Percentiles rank a stretch among this genome's conserved stretches.
Evolutionary conservation across 2,113 vertebrate genomes (phyloP).

Genomic region (Corvus cornix): DNA sequence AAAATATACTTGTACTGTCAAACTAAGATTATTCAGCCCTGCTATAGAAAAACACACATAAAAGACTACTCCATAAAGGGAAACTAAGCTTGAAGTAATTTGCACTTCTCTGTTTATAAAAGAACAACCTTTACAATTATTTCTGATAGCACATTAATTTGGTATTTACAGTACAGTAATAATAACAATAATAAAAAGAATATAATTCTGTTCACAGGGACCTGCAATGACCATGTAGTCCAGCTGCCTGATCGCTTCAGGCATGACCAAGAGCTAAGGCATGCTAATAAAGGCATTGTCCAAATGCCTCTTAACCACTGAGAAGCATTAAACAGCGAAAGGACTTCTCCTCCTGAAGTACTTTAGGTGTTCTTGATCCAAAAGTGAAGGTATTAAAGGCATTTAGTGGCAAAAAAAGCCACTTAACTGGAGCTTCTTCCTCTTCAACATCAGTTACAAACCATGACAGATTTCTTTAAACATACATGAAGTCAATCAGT

Average conservation of each 20-base stretch:
- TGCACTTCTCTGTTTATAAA: neutral
- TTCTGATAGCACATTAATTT: neutral
- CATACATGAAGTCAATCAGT: rapidly evolving
- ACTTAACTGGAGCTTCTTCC: neutral
- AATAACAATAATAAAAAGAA: neutral
- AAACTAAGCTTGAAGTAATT: neutral
- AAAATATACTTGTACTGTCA: neutral
- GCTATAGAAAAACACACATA: neutral
- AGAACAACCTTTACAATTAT: neutral
- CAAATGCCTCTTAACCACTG: neutral
- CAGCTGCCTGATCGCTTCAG: neutral
- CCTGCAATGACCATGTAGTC: neutral
- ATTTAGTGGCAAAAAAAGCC: neutral
- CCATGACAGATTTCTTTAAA: neutral
- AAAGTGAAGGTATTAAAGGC: neutral
- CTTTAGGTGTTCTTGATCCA: neutral
- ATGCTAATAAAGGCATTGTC: neutral
- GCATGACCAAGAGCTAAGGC: neutral
- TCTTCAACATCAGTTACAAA: neutral
- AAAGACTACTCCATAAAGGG: neutral
- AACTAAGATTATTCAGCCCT: neutral
- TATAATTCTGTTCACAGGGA: neutral
- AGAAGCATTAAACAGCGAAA: neutral
- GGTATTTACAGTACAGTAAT: neutral
- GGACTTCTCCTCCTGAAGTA: neutral